Percentiles rank a stretch among this genome's conserved stretches.
Evolutionary conservation across 2,113 vertebrate species (phyloP).

Genomic region (Naja naja): DNA sequence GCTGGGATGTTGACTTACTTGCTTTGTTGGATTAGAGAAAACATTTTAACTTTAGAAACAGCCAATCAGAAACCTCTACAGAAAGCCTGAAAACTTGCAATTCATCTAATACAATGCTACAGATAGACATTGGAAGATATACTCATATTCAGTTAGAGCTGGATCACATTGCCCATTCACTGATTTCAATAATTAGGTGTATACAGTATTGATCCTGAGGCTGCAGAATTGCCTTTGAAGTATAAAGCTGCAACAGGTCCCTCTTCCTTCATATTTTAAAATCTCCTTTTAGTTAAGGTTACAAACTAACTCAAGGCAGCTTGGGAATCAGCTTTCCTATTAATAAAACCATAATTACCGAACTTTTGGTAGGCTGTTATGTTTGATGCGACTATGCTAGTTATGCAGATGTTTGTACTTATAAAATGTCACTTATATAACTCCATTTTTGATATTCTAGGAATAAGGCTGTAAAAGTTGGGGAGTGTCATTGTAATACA

Average conservation of each 20-base stretch:
- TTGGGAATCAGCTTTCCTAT: background rate
- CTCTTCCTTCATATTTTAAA: background rate
- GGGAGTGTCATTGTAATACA: background rate
- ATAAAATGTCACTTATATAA: background rate
- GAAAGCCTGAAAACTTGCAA: background rate
- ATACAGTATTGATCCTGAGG: background rate
- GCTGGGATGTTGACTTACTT: slow-evolving; percentile 32
- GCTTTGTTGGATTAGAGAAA: slow-evolving; percentile 37
- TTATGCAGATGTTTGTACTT: background rate
- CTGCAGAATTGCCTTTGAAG: background rate
- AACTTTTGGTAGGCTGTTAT: background rate
- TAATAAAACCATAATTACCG: background rate
- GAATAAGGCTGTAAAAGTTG: background rate
- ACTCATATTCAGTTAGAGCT: background rate
- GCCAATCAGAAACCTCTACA: background rate
- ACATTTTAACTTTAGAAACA: background rate
- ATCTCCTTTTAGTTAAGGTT: background rate
- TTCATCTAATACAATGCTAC: background rate
- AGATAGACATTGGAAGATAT: background rate
- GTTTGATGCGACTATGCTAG: background rate
- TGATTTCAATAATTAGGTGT: background rate
- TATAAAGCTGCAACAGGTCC: background rate
- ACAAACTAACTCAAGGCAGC: background rate
- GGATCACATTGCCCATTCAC: background rate
- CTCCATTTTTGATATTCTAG: background rate